phyloP scores from a whole-genome alignment of 1,140 invertebrate species.

The Chironomus tepperi region DNA sequence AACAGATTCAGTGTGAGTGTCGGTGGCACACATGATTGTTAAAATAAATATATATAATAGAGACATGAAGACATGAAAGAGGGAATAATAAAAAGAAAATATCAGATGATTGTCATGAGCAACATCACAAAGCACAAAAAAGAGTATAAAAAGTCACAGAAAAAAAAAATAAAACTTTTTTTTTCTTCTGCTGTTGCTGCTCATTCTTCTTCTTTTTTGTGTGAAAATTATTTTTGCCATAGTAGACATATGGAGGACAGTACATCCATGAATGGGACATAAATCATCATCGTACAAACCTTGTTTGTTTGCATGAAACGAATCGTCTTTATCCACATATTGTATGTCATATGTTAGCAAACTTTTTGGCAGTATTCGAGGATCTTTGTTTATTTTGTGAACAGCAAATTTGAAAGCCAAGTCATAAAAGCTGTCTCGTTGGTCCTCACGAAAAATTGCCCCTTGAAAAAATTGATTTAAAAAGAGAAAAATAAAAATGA shows the following conservation, averaged over 20 bases:
- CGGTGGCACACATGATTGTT: too few species aligned
- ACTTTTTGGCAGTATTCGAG: conserved; percentile 67
- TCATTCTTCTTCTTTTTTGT: too few species aligned
- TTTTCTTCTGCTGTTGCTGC: too few species aligned
- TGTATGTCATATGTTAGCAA: conserved; percentile 81
- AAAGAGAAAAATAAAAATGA: neutral
- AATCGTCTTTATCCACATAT: conserved; percentile 71
- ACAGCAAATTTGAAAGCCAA: conserved; percentile 88
- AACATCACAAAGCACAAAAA: too few species aligned
- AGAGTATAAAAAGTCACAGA: neutral
- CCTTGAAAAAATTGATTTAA: conserved; percentile 49
- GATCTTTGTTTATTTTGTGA: conserved; percentile 79
- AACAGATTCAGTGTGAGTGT: neutral
- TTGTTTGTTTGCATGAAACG: conserved; percentile 80
- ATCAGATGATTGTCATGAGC: neutral
- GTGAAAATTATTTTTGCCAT: neutral
- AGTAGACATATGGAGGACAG: neutral
- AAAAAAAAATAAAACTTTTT: neutral
- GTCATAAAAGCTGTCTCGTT: conserved; percentile 67
- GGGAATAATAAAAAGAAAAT: neutral
- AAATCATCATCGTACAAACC: conserved; percentile 47
- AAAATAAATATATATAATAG: too few species aligned
- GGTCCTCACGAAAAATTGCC: conserved; percentile 79
- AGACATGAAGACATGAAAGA: too few species aligned
- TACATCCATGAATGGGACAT: neutral